A percentile compares a stretch with the other conserved stretches of the same genome.
Evolutionary conservation across 1,140 invertebrate genomes (phyloP).

Genomic region (Diachasmimorpha longicaudata): DNA sequence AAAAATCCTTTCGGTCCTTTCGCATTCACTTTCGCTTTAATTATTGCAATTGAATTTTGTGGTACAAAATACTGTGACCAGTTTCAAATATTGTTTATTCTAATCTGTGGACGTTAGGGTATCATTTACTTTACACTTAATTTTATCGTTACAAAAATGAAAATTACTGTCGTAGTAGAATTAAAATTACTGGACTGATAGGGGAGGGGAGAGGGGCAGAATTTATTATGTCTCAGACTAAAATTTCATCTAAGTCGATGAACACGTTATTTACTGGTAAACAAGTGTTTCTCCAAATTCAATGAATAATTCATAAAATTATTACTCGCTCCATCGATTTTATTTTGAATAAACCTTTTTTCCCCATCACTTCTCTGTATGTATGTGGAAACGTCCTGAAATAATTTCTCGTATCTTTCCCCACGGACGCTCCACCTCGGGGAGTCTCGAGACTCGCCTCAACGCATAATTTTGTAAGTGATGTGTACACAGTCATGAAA

Average conservation of each 20-base stretch:
- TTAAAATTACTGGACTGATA: too few relatives aligned
- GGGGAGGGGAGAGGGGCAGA: too few relatives aligned
- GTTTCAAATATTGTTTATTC: too few relatives aligned
- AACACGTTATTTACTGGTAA: background rate
- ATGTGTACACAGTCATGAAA: conserved; percentile 9
- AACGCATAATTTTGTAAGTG: conserved; percentile 2
- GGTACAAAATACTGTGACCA: too few relatives aligned
- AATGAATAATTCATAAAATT: background rate
- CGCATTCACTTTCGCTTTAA: too few relatives aligned
- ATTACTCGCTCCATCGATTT: background rate
- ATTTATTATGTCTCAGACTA: too few relatives aligned
- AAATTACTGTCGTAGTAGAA: too few relatives aligned
- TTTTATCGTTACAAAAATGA: too few relatives aligned
- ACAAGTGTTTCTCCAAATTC: background rate
- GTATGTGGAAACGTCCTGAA: background rate
- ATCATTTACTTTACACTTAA: too few relatives aligned
- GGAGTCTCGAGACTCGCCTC: background rate
- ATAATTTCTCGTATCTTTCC: background rate
- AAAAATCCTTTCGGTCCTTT: too few relatives aligned
- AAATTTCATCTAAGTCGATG: background rate
- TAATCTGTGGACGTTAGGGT: too few relatives aligned
- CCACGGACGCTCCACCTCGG: background rate
- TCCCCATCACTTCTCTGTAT: background rate
- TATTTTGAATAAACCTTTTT: background rate
- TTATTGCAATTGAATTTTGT: too few relatives aligned